These are phyloP conservation scores for Epizoanthus illoricatus DNA, from an alignment of 92 coral and sea anemone genomes.

Conservation along the genomic window DNA sequence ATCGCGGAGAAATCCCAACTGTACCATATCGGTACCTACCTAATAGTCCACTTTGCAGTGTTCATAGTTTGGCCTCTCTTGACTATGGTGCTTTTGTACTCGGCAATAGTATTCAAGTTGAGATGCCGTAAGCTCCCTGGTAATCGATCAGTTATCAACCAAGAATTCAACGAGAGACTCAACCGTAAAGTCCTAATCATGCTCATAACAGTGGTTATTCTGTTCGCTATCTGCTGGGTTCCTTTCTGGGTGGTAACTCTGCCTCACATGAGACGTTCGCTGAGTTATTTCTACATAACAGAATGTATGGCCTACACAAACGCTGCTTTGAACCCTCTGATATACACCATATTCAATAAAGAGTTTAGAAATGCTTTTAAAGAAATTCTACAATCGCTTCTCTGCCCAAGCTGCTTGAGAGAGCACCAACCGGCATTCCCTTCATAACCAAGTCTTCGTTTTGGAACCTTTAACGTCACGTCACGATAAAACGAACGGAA, in stretches of 20 bases:
- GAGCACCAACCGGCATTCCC: neutral
- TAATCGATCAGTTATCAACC: conserved; percentile 1
- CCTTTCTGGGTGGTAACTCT: conserved; percentile 32
- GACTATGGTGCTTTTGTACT: conserved; percentile 14
- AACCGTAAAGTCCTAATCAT: conserved; percentile 7
- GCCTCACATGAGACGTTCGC: neutral
- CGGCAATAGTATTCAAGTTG: conserved; percentile 21
- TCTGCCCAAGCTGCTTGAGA: neutral
- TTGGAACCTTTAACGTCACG: conserved; percentile 7
- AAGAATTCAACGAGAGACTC: conserved; percentile 29
- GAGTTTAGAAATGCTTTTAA: conserved; percentile 32
- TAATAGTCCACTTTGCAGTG: conserved; percentile 16
- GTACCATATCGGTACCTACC: conserved; percentile 4
- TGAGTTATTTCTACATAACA: neutral
- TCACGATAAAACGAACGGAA: neutral
- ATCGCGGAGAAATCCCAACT: neutral
- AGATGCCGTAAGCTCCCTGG: conserved; percentile 22
- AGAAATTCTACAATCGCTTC: conserved; percentile 11
- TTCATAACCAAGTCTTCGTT: conserved; percentile 10
- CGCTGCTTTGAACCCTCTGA: conserved; percentile 20
- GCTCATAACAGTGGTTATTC: conserved; percentile 22
- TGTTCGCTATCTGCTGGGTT: conserved; percentile 24
- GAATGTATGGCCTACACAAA: conserved; percentile 25
- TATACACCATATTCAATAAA: conserved; percentile 18
- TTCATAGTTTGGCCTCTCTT: conserved; percentile 19